Conservation (phyloP, 2,113 vertebrate genomes). For the Pomatorhinus ruficollis region DNA sequence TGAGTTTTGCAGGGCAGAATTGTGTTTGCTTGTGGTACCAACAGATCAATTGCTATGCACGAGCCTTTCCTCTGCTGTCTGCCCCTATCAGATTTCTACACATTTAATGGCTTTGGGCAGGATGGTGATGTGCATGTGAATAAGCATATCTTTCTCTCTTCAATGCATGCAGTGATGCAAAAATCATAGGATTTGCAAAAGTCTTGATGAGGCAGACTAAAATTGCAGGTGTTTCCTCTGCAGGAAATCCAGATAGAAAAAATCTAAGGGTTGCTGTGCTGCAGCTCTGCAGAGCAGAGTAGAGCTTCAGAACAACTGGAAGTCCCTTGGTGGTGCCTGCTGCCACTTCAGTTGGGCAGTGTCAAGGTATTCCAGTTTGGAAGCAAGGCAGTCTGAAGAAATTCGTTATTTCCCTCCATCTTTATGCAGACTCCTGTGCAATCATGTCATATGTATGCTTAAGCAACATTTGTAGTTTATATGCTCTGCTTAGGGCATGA, state of each 20-base stretch:
- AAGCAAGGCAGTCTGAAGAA: not conserved
- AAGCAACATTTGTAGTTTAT: not conserved
- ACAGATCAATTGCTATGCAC: constrained; percentile 5
- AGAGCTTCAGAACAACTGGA: not conserved
- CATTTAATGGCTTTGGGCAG: constrained; percentile 38
- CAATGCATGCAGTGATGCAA: constrained; percentile 43
- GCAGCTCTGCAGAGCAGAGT: not conserved
- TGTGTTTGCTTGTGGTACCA: constrained; percentile 56
- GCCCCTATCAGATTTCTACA: not conserved
- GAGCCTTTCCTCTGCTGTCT: not conserved
- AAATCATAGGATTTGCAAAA: not conserved
- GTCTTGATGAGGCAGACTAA: constrained; percentile 50
- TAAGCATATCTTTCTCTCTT: not conserved
- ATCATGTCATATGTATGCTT: not conserved
- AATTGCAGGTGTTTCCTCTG: not conserved
- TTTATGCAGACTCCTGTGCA: not conserved
- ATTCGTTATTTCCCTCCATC: not conserved
- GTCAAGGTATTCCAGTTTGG: not conserved
- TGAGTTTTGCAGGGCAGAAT: not conserved
- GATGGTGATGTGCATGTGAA: constrained; percentile 49
- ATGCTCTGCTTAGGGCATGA: not conserved
- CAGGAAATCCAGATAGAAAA: not conserved
- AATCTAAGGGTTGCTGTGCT: not conserved
- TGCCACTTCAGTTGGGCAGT: not conserved
- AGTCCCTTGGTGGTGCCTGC: not conserved